Base-by-base conservation (phyloP, 2,888 invertebrate species). In the Pammene aurita region DNA sequence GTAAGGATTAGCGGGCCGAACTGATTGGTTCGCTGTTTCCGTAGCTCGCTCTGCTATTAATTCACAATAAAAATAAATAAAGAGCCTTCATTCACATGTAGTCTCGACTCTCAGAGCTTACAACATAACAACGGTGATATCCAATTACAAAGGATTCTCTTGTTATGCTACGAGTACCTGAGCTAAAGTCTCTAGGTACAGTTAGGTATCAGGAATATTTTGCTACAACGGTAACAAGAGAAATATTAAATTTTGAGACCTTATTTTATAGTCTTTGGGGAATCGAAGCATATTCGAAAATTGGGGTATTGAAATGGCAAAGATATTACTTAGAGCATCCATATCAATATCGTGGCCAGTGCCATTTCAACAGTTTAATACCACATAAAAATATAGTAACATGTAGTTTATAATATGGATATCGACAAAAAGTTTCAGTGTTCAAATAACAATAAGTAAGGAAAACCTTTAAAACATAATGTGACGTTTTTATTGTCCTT, bases 1-100 rank as follows among this genome's bases (percentile, higher is more conserved):
- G 61, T 67, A 46, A 41, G 13, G 18, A 65, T 46, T 54, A 61
- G 44, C 35, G 55, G 54, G 61, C 55, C 55, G 46, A 7, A 14
- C 38, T 55, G 67, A 67, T 62, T 67, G 67, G 61, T 41, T 38
- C 16, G 16, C n/a, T 26, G 26, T 26, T 26, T 42, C 26, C 26
- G 10, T 9, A 26, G 18, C 26, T 41, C 18, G 18, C 26, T 41
- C 18, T 26, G 38, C 9, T 13, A 42, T 18, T 34, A 9, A 14
- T 6, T 16, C 35, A 16, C 35, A 16, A 16, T 0, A 50, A 7
- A 48, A 7, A 2, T n/a, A 48, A 9, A 14, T 16, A 7, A 48
- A 1, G 48, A 48, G 14, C 48, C 14, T 48, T 48, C 48, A 2
- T 14, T 46, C 46, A 48, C 16, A 16, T 16, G 16, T 14, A 48